Conservation (phyloP, 1,140 invertebrate species). For the Bombyx mandarina region DNA sequence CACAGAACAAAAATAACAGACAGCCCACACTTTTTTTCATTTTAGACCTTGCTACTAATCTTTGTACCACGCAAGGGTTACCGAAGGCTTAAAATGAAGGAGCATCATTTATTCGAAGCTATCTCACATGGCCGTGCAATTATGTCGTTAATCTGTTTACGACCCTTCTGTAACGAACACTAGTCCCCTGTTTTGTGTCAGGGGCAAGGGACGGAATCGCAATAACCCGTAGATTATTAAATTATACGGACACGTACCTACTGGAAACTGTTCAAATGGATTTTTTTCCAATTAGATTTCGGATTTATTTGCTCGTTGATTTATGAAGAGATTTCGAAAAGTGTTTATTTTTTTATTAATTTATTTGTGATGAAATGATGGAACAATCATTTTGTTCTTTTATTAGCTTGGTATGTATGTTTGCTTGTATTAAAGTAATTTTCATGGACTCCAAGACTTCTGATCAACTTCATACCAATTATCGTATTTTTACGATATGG, state of each 20-base stretch:
- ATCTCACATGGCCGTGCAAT: too few relatives aligned
- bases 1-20: neutral
- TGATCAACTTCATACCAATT: too few relatives aligned
- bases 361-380: too few relatives aligned
- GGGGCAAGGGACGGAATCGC: conserved; percentile 43
- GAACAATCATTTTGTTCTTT: too few relatives aligned
- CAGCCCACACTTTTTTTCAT: too few relatives aligned
- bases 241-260: conserved; percentile 41
- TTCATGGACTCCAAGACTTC: too few relatives aligned
- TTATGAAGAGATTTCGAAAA: neutral
- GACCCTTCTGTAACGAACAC: conserved; percentile 3
- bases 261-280: conserved; percentile 25
- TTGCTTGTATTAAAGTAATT: too few relatives aligned
- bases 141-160: conserved; percentile 1
- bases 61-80: neutral
- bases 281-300: conserved; percentile 17
- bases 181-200: conserved; percentile 8
- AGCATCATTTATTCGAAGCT: too few relatives aligned
- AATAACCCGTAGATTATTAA: conserved; percentile 59
- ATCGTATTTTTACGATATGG: too few relatives aligned
- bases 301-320: conserved; percentile 6
- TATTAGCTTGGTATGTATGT: too few relatives aligned
- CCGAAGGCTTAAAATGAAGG: conserved; percentile 1
- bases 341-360: too few relatives aligned
- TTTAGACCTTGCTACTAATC: too few relatives aligned